These are phyloP conservation scores for Eristalinus sepulchralis DNA, from an alignment of 2,888 invertebrate species.

Conservation along the genomic window DNA sequence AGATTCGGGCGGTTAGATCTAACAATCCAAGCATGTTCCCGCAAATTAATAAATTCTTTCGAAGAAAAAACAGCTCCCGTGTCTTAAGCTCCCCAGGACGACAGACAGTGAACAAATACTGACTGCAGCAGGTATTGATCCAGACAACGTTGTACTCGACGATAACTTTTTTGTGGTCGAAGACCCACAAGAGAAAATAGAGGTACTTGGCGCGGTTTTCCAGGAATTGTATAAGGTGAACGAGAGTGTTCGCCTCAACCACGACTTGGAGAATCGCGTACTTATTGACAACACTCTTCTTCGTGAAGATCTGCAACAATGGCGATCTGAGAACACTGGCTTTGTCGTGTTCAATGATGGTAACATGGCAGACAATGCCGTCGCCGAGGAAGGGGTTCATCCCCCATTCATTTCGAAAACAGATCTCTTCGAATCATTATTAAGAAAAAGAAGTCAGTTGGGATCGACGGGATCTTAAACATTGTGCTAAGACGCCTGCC, in stretches of 20 bases:
- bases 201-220: too few relatives aligned
- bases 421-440: neutral
- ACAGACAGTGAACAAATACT: neutral
- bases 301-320: constrained; percentile 1
- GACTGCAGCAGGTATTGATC: too few relatives aligned
- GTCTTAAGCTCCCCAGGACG: neutral
- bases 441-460: neutral
- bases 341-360: constrained; percentile 8
- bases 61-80: neutral
- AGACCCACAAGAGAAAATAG: neutral
- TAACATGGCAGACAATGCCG: constrained; percentile 11
- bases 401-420: constrained; percentile 1
- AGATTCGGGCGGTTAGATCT: neutral
- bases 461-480: neutral
- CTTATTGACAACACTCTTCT: too few relatives aligned
- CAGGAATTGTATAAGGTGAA: too few relatives aligned
- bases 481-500: neutral
- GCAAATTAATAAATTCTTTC: too few relatives aligned
- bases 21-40: neutral
- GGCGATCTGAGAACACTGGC: neutral
- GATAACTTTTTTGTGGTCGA: constrained; percentile 18
- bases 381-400: constrained; percentile 2
- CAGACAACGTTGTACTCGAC: neutral
- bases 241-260: too few relatives aligned
- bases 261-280: neutral